Base-by-base conservation (phyloP, 2,888 invertebrate genomes). In the Liopterus haemorrhoidalis region DNA sequence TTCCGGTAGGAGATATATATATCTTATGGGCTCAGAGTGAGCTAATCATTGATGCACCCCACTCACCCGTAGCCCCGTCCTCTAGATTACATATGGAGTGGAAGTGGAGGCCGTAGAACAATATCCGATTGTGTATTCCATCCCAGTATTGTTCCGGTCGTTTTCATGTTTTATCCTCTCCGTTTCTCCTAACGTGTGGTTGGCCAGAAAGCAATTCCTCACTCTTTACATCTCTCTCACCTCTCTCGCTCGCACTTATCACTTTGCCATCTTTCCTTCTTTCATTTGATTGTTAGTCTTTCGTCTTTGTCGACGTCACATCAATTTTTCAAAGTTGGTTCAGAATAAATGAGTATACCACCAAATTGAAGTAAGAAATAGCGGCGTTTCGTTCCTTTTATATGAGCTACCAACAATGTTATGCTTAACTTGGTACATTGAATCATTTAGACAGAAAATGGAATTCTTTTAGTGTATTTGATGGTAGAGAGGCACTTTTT, bases 281-380 rank as follows among this genome's bases (percentile, higher is more conserved):
- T 21, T 12, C 42, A 35, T 61, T 61, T 59, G 66, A 65, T 67
- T 64, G 64, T 64, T 58, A 57, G 62, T 64, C 60, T 66, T 65
- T 64, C 61, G 64, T 66, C 67, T 66, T 60, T 66, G 68, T 68
- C 68, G 65, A 62, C 67, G 67, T 67, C 68, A 62, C 67, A 68
- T 68, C 68, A 68, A 68, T 68, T 66, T 68, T 68, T 68, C 68
- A 68, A 62, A 64, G 58, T 64, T 64, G 67, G 64, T 66, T 65
- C 64, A 65, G 67, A 67, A 69, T 66, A 68, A 68, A 69, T 69
- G 69, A 68, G 68, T 65, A 62, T 58, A 64, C 55, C 65, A 63
- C 61, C 62, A 68, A 69, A 68, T 69, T 68, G 68, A 62, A 66
- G 67, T 68, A 67, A 69, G 69, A 66, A 68, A 68, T 68, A 68